Evolutionary conservation across 2,113 vertebrate genomes (phyloP), one percentile per base, ranked within the genome.

Genomic region (Urocynchramus pylzowi): DNA sequence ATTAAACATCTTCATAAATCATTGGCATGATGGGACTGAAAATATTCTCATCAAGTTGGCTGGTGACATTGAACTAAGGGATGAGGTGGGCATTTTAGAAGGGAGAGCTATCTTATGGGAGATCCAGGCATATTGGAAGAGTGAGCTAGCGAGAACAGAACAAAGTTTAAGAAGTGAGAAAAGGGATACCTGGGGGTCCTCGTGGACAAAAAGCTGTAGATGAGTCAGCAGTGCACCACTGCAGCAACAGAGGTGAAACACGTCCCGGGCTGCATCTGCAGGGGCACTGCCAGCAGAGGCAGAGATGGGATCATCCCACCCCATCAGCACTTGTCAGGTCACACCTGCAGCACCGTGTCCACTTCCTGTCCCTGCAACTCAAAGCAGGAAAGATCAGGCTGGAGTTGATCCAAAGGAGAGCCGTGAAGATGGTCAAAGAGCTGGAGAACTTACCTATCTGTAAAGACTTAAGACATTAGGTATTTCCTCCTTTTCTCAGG

Each of bases 221-320:
- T 8, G 41, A 27, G 18, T 30, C 26, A 70, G 35, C 21, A 84
- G 10, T 7, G 18, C 28, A n/a, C 4, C 19, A 17, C 22, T 52
- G 30, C 7, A 88, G 3, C 4, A 59, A 2, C 11, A 65, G 28
- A 59, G 28, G 31, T 18, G 52, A 44, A 71, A 27, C 3, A 1
- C 3, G 26, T 42, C 7, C 52, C 0, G 0, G 23, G 10, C 49
- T 49, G 20, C 37, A 35, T 41, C 16, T 1, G 0, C 30, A 26
- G 8, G 11, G 17, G 0, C 30, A 19, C 2, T 45, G 63, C 22
- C 50, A 63, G 13, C 31, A 64, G 23, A 56, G 16, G 35, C 1
- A 41, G 31, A 24, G 42, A 8, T 0, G 0, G 18, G 42, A 57
- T 31, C 42, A 77, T 19, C 20, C 7, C 20, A 4, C 19, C 20